These are phyloP conservation scores for Pseudococcus longispinus DNA, from an alignment of 2,888 invertebrate genomes.

Conservation along the genomic window DNA sequence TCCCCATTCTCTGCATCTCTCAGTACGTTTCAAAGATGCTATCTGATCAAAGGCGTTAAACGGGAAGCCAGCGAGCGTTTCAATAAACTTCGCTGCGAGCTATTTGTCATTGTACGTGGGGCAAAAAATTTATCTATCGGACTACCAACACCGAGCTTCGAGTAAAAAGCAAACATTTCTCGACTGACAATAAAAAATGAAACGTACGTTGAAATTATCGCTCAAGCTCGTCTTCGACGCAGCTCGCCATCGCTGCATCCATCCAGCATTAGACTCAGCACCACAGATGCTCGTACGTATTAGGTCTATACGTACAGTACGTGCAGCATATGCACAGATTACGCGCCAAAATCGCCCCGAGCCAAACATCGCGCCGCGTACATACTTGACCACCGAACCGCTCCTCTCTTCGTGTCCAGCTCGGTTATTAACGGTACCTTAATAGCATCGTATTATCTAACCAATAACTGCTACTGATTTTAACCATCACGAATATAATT, in stretches of 20 bases:
- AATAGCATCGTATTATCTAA: slow-evolving; percentile 46
- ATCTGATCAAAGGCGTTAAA: slow-evolving; percentile 1
- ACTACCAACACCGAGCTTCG: too few species aligned
- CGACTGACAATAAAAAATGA: slow-evolving; percentile 5
- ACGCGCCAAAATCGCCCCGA: slow-evolving; percentile 24
- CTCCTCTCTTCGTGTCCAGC: neutral
- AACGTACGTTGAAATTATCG: neutral
- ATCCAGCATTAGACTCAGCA: too few species aligned
- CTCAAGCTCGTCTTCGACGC: neutral
- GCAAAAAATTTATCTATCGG: neutral
- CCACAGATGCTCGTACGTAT: neutral
- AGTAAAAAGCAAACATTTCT: neutral
- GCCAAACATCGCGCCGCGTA: neutral
- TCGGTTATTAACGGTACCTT: slow-evolving; percentile 36
- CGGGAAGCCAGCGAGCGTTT: neutral
- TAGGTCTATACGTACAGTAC: neutral
- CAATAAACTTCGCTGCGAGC: neutral
- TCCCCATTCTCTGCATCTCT: neutral
- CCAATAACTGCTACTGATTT: slow-evolving; percentile 36
- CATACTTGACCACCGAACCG: neutral
- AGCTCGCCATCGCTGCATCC: neutral
- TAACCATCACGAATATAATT: slow-evolving; percentile 31
- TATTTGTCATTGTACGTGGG: neutral
- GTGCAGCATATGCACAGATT: neutral
- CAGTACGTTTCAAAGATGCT: neutral